phyloP scores from a whole-genome alignment of 2,113 vertebrate species.

The Mesoclemmys tuberculata region DNA sequence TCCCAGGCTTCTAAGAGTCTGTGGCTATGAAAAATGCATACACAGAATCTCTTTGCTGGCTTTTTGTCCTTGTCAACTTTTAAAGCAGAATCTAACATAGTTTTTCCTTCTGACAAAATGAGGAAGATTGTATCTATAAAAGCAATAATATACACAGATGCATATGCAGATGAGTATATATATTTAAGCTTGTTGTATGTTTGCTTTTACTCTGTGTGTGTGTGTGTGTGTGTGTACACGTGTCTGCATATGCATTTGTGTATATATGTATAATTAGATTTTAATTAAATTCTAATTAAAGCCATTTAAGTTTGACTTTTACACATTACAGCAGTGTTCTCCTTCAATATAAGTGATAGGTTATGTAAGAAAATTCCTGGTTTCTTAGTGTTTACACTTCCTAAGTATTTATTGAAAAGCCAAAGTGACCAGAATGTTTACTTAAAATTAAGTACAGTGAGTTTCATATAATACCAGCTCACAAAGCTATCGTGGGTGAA shows the following conservation, averaged over 20 bases:
- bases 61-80: background rate
- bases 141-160: background rate
- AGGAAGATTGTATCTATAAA: background rate
- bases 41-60: background rate
- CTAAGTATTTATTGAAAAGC: background rate
- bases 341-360: background rate
- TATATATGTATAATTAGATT: background rate
- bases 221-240: background rate
- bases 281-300: background rate
- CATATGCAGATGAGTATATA: background rate
- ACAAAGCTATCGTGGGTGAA: background rate
- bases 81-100: background rate
- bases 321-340: background rate
- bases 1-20: background rate
- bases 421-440: background rate
- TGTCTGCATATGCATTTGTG: background rate
- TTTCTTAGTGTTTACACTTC: background rate
- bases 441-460: background rate
- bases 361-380: background rate
- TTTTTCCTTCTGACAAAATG: background rate
- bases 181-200: background rate
- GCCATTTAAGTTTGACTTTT: background rate
- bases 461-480: background rate
- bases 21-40: background rate
- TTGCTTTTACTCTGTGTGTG: background rate